Base-by-base conservation (phyloP, 2,113 vertebrate genomes). In the Myrmophylax atrothorax region DNA sequence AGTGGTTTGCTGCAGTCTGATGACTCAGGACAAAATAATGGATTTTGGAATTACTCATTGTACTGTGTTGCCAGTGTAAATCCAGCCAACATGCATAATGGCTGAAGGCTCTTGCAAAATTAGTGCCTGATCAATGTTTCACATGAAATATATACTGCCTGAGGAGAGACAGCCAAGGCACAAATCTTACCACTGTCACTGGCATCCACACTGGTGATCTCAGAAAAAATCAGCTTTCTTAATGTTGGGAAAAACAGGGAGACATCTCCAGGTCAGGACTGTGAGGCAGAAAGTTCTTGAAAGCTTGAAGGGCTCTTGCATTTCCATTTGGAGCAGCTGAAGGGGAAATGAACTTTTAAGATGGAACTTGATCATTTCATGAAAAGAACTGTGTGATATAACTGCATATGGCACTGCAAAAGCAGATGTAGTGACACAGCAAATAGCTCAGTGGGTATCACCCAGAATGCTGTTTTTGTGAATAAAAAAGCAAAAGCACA, bases 1-100 rank as follows among this genome's bases (percentile, higher is more conserved):
- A 96, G 90, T 81, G 68, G 52, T 77, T 95, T 92, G 37, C 69
- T 89, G 64, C 83, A 81, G 72, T 79, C 87, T 14, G 31, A 88
- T 96, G 95, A 95, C 94, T 97, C 94, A 96, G 93, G 85, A 94
- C 90, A 92, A 93, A 96, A 90, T 92, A 96, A 96, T 68, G 95
- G 79, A 86, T 87, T 87, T 96, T 96, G 87, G 94, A 97, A 86
- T 94, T 55, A 66, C 62, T 96, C 22, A 46, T 79, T 91, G 96
- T 91, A 53, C 64, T 86, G 52, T 59, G 59, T 64, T 97, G 94
- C 95, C 94, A 95, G 88, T 47, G 79, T 67, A 88, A 93, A 96
- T 92, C 85, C 88, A 60, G 92, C 94, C 95, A 86, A 82, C 52
- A 92, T 19, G 64, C 78, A 85, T 67, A 92, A 76, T 52, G 79